Evolutionary conservation across 2,888 invertebrate species (phyloP).

Genomic region (Eupithecia abbreviata): DNA sequence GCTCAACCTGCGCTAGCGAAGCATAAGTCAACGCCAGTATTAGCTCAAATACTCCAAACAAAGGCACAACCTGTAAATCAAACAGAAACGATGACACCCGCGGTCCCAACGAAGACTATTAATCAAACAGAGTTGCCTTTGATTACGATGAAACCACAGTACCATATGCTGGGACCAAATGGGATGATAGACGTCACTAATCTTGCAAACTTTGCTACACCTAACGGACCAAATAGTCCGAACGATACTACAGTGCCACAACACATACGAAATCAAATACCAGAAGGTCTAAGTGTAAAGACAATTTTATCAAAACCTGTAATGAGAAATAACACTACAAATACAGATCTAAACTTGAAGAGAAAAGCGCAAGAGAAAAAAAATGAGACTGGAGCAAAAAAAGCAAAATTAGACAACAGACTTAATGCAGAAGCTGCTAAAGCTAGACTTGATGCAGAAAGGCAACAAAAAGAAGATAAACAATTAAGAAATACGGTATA

Average conservation of each 20-base stretch:
- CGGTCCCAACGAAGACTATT: background rate
- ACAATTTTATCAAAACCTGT: slow-evolving; percentile 38
- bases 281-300: slow-evolving; percentile 48
- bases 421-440: slow-evolving; percentile 10
- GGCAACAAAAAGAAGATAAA: slow-evolving; percentile 57
- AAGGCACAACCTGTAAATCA: slow-evolving; percentile 12
- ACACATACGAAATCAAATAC: slow-evolving; percentile 42
- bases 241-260: slow-evolving; percentile 23
- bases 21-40: slow-evolving; percentile 22
- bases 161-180: slow-evolving; percentile 6
- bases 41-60: slow-evolving; percentile 37
- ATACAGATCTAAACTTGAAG: slow-evolving; percentile 23
- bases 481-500: slow-evolving; percentile 74
- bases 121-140: background rate
- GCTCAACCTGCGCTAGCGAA: background rate
- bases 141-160: slow-evolving; percentile 5
- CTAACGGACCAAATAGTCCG: background rate
- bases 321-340: slow-evolving; percentile 21
- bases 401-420: background rate
- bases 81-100: slow-evolving; percentile 11
- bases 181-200: background rate
- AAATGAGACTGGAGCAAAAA: background rate
- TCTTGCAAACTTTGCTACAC: background rate
- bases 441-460: background rate
- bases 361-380: slow-evolving; percentile 15